These are phyloP conservation scores for Cliona cf. orientalis DNA, from an alignment of 37 sponge, comb jelly and placozoan genomes.

Conservation along the genomic window DNA sequence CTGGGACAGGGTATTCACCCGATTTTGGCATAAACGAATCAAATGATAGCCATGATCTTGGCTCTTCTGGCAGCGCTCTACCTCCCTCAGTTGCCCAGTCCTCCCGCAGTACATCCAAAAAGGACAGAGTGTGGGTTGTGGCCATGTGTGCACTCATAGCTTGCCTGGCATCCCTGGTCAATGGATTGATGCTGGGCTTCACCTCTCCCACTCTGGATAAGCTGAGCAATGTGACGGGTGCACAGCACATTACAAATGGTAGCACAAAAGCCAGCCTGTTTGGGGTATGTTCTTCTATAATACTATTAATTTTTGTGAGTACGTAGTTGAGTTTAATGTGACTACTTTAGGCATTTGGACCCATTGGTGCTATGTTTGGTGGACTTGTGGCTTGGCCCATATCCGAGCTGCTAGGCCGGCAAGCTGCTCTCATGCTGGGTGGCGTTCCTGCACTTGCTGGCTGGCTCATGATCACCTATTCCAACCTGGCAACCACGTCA, in stretches of 20 bases:
- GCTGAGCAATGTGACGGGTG: neutral
- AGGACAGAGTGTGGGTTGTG: constrained; percentile 30
- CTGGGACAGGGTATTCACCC: constrained; percentile 13
- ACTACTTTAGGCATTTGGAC: too few species aligned
- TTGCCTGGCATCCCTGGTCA: constrained; percentile 36
- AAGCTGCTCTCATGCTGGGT: neutral
- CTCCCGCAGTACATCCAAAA: neutral
- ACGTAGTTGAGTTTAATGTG: too few species aligned
- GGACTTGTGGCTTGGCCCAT: neutral
- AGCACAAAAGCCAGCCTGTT: constrained; percentile 9
- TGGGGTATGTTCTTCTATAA: constrained; percentile 22
- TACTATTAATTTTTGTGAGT: too few species aligned
- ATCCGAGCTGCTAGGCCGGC: neutral
- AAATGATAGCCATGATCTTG: neutral
- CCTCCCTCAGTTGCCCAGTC: neutral
- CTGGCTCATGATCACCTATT: neutral
- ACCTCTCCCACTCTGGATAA: constrained; percentile 43
- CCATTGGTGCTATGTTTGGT: neutral
- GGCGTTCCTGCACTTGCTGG: neutral
- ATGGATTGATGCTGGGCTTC: constrained; percentile 51
- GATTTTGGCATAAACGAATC: constrained; percentile 16
- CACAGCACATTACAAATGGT: neutral
- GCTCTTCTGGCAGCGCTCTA: neutral
- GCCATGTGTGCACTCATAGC: constrained; percentile 41
- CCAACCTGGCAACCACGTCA: neutral